Base-by-base conservation (phyloP, 1,140 invertebrate genomes). In the Drosophila pandora region DNA sequence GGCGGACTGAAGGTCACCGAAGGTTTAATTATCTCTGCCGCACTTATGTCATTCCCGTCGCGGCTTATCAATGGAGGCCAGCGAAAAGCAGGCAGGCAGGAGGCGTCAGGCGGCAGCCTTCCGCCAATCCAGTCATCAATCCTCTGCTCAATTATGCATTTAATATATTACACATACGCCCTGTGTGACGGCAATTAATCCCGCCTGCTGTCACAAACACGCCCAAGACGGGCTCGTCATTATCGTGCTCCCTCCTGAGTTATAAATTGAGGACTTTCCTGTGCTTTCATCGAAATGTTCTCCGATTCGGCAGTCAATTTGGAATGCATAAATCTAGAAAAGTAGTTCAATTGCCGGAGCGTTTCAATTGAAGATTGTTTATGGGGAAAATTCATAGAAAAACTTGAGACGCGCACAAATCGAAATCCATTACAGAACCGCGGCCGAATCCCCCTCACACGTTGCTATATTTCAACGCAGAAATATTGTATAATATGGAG, bases 401-500 rank as follows among this genome's bases (percentile, higher is more conserved):
- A 87, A 67, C 69, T 82, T 61, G 79, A 83, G 69, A 62, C 59
- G 57, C 43, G 8, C 63, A 69, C 65, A 64, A 80, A 61, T 68
- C 71, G 81, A 78, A 87, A 85, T 87, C 68, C 81, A 85, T 82
- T 85, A 77, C 72, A 75, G 81, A 69, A 70, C 65, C 49, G 71
- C 61, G 53, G 58, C 45, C 8, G 7, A 12, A 21, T 21, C 17
- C 34, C 34, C 34, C 28, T 13, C 8, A 30, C 12, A 52, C 28
- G 12, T 28, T 39, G 41, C 17, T 56, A n/a, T 76, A 72, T 80
- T 63, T 64, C 50, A 75, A 74, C 59, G 79, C 82, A 63, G 77
- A 85, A 82, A 78, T 82, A 85, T 87, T 85, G 82, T 78, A 85
- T 87, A 87, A 85, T 87, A 87, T 60, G 48, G 73, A 61, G 50